Base-by-base conservation (phyloP, 2,113 vertebrate genomes). In the Psilopogon haemacephalus region DNA sequence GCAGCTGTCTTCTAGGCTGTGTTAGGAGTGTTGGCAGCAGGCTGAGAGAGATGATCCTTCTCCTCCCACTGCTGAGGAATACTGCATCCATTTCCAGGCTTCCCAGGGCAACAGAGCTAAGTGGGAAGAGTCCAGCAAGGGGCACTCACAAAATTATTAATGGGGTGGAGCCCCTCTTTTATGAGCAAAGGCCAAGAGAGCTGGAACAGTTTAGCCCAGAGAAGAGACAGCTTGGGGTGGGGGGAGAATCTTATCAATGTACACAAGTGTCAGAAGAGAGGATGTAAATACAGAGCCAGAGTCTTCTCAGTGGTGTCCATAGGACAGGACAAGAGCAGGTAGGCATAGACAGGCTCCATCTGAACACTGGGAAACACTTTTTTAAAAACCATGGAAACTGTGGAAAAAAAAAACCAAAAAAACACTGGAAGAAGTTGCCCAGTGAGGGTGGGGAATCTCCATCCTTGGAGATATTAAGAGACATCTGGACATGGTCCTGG, bases 401-500 rank as follows among this genome's bases (percentile, higher is more conserved):
- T 88, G n/a, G n/a, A n/a, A n/a, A n/a, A n/a, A n/a, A n/a, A n/a
- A n/a, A n/a, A n/a, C n/a, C n/a, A n/a, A n/a, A n/a, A 76, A 88
- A 67, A 73, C 90, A 89, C 2, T 2, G 18, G 40, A 80, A 30
- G n/a, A 60, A 8, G 58, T 12, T 81, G 80, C 69, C 89, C 69
- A 77, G 6, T 44, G 32, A 58, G 21, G 30, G 6, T 54, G 38
- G 76, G 32, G 63, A 75, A 50, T 84, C 69, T 90, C 89, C 91
- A 90, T 74, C 82, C 73, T 63, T 86, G 75, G 86, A 88, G 89
- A 68, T 63, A 56, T 33, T 79, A 85, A 92, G 76, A 92, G 84
- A 59, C 86, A 90, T 59, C 86, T 90, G 91, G 42, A 81, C 16
- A 77, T 33, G 72, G 64, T 90, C 69, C 91, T 81, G 80, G 26